Percentiles rank a stretch among this genome's conserved stretches.
Evolutionary conservation across 2,888 invertebrate genomes (phyloP).

Genomic region (Ormyrus nitidulus): DNA sequence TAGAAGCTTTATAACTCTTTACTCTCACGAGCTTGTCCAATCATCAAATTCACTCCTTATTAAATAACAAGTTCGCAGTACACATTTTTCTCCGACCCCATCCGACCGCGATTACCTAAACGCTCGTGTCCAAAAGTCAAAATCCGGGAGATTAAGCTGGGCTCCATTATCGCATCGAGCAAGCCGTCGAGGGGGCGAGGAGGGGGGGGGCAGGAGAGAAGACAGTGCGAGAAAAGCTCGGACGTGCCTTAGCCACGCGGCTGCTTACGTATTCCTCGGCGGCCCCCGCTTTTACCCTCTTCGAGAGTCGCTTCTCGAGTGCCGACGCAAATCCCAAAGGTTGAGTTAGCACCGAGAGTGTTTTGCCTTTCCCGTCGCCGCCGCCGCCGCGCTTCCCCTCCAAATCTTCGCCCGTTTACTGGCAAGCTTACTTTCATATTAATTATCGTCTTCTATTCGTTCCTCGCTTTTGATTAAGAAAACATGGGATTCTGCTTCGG

Average conservation of each 20-base stretch:
- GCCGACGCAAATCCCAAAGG: slow-evolving; percentile 54
- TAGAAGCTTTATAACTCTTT: too few species aligned
- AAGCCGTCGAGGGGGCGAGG: too few species aligned
- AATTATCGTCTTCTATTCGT: slow-evolving; percentile 46
- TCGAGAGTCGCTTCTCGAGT: slow-evolving; percentile 47
- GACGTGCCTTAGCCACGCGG: slow-evolving; percentile 17
- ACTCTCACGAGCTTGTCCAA: too few species aligned
- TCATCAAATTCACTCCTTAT: too few species aligned
- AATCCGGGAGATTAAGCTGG: slow-evolving; percentile 11
- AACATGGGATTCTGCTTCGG: too few species aligned
- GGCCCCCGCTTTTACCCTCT: slow-evolving; percentile 35
- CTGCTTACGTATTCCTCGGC: slow-evolving; percentile 43
- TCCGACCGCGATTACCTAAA: neutral
- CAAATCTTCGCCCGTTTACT: neutral
- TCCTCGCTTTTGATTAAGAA: too few species aligned
- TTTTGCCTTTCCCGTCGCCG: slow-evolving; percentile 32
- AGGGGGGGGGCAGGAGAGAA: neutral
- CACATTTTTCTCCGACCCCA: neutral
- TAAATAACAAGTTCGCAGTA: neutral
- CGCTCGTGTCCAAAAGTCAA: slow-evolving; percentile 14
- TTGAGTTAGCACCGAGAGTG: slow-evolving; percentile 53
- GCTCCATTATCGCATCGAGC: slow-evolving; percentile 21
- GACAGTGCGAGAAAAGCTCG: slow-evolving; percentile 15
- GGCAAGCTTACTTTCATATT: slow-evolving; percentile 50
- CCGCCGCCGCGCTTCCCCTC: slow-evolving; percentile 9